These are phyloP conservation scores for Tor tambroides DNA, from an alignment of 2,113 vertebrate genomes.

Conservation along the genomic window DNA sequence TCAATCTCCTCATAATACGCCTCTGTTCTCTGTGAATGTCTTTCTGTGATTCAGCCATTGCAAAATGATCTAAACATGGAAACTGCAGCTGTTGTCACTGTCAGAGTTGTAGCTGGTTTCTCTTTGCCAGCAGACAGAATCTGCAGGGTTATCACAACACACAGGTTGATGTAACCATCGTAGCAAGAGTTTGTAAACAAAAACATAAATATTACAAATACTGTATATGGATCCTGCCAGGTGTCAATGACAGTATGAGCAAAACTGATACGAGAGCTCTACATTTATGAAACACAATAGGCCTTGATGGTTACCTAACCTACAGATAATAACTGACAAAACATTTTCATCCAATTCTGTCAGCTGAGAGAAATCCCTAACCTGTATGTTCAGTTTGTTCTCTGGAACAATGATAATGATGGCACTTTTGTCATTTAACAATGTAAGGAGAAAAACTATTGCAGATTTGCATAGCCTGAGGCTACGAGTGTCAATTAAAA, in stretches of 20 bases:
- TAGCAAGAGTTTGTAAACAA: background rate
- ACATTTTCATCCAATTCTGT: background rate
- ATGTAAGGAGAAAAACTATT: background rate
- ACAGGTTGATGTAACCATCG: background rate
- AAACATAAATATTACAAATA: background rate
- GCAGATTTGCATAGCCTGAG: background rate
- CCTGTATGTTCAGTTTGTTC: background rate
- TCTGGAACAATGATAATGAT: background rate
- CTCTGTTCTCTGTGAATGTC: slow-evolving; percentile 41
- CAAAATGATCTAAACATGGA: background rate
- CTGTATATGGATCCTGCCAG: background rate
- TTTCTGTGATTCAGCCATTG: slow-evolving; percentile 20
- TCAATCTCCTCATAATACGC: slow-evolving; percentile 24
- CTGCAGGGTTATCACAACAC: background rate
- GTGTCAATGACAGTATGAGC: background rate
- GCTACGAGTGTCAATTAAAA: background rate
- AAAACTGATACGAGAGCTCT: background rate
- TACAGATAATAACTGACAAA: background rate
- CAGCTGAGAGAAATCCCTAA: background rate
- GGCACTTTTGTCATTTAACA: background rate
- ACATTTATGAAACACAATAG: background rate
- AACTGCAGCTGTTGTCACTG: slow-evolving; percentile 32
- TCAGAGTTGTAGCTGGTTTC: background rate
- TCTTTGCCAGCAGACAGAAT: slow-evolving; percentile 11
- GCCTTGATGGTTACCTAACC: background rate